A percentile compares a stretch with the other conserved stretches of the same genome.
phyloP scores from a whole-genome alignment of 2,113 vertebrate genomes.

The Pseudolaguvia tuberculata region DNA sequence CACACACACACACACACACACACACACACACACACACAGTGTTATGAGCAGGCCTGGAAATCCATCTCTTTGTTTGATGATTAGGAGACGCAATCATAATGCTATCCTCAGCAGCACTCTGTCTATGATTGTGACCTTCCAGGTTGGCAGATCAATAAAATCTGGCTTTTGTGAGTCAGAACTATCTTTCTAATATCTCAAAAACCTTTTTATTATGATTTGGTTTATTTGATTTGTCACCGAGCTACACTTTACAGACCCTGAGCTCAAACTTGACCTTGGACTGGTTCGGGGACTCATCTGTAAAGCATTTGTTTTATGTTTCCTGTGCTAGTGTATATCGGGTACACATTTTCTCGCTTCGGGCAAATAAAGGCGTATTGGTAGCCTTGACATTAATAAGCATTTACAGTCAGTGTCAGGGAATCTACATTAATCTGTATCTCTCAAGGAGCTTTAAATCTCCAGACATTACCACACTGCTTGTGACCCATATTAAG shows the following conservation, averaged over 20 bases:
- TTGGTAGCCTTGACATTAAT: slow-evolving; percentile 39
- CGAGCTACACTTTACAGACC: slow-evolving; percentile 8
- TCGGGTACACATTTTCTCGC: neutral
- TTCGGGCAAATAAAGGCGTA: slow-evolving; percentile 28
- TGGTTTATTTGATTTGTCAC: slow-evolving; percentile 25
- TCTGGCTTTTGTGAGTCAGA: slow-evolving; percentile 34
- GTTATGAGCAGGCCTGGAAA: slow-evolving; percentile 52
- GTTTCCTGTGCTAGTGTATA: slow-evolving; percentile 4
- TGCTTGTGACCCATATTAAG: slow-evolving; percentile 61
- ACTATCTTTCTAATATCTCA: slow-evolving; percentile 39
- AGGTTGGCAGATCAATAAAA: slow-evolving; percentile 57
- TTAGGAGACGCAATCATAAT: slow-evolving; percentile 55
- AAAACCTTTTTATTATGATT: slow-evolving; percentile 42
- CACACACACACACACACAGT: slow-evolving; percentile 40
- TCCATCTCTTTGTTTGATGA: slow-evolving; percentile 63
- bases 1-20: no score
- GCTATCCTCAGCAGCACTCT: slow-evolving; percentile 60
- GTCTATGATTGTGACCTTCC: slow-evolving; percentile 57
- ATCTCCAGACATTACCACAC: slow-evolving; percentile 55
- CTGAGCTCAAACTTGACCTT: slow-evolving; percentile 13
- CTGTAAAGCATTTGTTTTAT: neutral
- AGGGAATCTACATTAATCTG: slow-evolving; percentile 25
- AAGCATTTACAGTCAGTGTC: slow-evolving; percentile 37
- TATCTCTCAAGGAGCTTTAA: slow-evolving; percentile 58
- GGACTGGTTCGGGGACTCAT: neutral